A percentile compares a stretch with the other conserved stretches of the same genome.
phyloP scores from a whole-genome alignment of 1,140 invertebrate genomes.

The Planococcus citri region DNA sequence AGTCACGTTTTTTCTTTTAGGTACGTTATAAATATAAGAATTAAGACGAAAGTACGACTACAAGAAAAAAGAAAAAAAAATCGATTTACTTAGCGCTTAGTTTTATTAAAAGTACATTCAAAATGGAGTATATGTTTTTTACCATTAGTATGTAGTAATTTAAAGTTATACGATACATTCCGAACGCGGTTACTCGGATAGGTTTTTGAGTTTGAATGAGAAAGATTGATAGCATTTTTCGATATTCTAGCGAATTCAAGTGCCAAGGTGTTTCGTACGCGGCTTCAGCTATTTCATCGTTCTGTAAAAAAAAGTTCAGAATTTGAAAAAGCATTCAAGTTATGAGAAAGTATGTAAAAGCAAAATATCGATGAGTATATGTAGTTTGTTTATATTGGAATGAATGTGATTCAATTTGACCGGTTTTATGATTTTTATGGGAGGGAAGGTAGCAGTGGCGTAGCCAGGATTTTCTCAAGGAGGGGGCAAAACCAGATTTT shows the following conservation, averaged over 20 bases:
- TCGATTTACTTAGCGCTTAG: not conserved
- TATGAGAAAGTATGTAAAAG: no score
- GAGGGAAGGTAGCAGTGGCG: no score
- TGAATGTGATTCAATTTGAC: no score
- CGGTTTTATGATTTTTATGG: no score
- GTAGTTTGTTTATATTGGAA: no score
- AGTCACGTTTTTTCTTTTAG: slow-evolving; percentile 1
- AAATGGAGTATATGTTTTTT: not conserved
- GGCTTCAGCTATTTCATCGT: not conserved
- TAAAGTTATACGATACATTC: not conserved
- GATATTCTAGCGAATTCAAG: not conserved
- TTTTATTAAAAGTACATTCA: not conserved
- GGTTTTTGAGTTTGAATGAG: not conserved
- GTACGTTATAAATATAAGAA: not conserved
- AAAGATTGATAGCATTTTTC: not conserved
- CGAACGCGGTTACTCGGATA: not conserved
- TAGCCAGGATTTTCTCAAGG: no score
- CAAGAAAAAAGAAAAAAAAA: no score
- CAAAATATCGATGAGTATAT: no score
- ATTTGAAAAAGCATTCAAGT: no score
- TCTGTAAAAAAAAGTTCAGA: not conserved
- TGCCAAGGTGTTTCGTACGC: not conserved
- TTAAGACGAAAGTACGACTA: not conserved
- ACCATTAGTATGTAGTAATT: not conserved
- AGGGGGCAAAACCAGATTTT: no score